Evolutionary conservation across 1,140 invertebrate genomes (phyloP), one percentile per base, ranked within the genome.

Genomic region (Anthonomus grandis): DNA sequence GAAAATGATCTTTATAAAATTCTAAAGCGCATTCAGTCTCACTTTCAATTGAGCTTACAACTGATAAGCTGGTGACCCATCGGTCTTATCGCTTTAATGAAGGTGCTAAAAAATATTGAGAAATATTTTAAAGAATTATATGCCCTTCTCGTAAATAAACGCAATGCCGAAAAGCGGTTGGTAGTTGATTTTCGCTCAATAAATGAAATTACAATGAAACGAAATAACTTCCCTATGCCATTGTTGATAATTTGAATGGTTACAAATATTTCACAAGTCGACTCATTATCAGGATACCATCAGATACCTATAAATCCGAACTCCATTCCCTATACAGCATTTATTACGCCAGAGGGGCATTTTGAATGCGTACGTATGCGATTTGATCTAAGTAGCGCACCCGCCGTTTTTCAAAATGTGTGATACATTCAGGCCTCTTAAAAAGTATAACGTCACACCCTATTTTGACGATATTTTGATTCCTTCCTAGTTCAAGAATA

Each of bases 401-500:
- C 27, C 27, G 27, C 27, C 27, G 27, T 31, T 31, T 31, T 31
- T 31, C 27, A 31, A n/a, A 31, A 31, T 31, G 27, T 8, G 27
- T 31, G 27, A 31, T 8, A 31, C n/a, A 31, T 31, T 31, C n/a
- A 31, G 27, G 27, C 27, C 27, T 31, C 27, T 31, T 31, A 46
- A 31, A 24, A 10, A 41, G n/a, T 24, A 3, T 19, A 5, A 37
- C 17, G 17, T 50, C 13, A 50, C 22, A 3, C 47, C 67, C 12
- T 75, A 71, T 38, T 15, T 75, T n/a, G 74, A 77, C 41, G 72
- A 77, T 45, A 64, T 80, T 1, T 46, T 79, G 0, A 65, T 79
- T 18, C 69, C 66, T 9, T 67, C 64, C 8, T 44, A 58, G 10
- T 71, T 57, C 2, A 67, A 17, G 18, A 36, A 36, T 37, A n/a